Base-by-base conservation (phyloP, 2,797 vertebrate species). In the Enteromius trimaculatus region DNA sequence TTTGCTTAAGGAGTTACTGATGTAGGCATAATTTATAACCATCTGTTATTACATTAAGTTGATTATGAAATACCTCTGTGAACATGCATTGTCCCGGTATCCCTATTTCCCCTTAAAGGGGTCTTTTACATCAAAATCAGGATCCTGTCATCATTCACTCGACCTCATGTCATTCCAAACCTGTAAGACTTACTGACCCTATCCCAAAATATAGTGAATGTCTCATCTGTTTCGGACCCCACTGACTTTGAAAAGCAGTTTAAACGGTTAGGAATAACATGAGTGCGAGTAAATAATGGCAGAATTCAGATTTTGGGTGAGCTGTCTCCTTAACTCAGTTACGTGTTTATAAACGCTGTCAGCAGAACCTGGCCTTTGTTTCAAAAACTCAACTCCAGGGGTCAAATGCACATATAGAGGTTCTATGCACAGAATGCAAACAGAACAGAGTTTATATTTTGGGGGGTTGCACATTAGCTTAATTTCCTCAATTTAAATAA, bases 391-490 rank as follows among this genome's bases (percentile, higher is more conserved):
- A 26, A 58, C 19, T 76, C 47, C 72, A 79, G 55, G 75, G 74
- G 69, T 72, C 62, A 26, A 69, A 77, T 81, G 72, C 85, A 86
- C 85, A 55, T 71, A 29, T 19, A 60, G 42, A 70, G 72, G 47
- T 64, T 69, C 68, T 83, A 84, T 86, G 85, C 85, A 84, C 78
- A 81, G 47, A 76, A 80, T 42, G 77, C 80, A 62, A 76, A 62
- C 58, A 51, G 62, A 78, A 77, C 53, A 5, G 39, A 49, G 64
- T 66, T 85, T 83, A 34, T 78, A 31, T 79, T 76, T 68, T 10
- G 37, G 81, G 74, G 37, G 66, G 81, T 83, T 62, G 83, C 87
- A 86, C 85, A 81, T 81, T 68, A 42, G 84, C 70, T 81, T 62
- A 53, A 71, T 77, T 78, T 86, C 31, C 72, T 86, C 75, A 21